Evolutionary conservation across 1,140 invertebrate genomes (phyloP).

Genomic region (Listronotus bonariensis): DNA sequence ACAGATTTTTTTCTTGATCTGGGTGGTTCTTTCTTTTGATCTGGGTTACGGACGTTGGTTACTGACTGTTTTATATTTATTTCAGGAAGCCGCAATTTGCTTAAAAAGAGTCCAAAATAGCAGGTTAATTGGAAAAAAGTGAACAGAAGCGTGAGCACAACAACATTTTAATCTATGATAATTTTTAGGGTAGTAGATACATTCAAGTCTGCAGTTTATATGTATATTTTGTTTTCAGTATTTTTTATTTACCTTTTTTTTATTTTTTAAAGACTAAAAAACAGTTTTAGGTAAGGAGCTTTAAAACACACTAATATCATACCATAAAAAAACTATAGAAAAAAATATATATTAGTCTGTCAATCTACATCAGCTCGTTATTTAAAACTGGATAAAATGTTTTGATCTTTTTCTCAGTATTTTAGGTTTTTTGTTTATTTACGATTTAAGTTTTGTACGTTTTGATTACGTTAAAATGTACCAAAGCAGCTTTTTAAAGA

Average conservation of each 20-base stretch:
- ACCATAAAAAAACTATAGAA: no score
- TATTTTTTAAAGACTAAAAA: background rate
- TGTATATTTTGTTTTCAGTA: conserved; percentile 2
- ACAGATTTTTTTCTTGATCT: no score
- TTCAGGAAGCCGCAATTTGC: conserved; percentile 38
- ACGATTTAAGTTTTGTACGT: conserved; percentile 22
- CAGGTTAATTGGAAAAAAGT: conserved; percentile 63
- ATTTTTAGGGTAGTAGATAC: conserved; percentile 22
- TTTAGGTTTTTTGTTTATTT: conserved; percentile 2
- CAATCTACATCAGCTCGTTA: background rate
- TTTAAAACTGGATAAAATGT: background rate
- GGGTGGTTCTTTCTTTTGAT: no score
- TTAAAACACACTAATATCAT: no score
- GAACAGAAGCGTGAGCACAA: conserved; percentile 64
- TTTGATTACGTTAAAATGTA: conserved; percentile 26
- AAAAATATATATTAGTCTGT: no score
- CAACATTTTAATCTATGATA: conserved; percentile 58
- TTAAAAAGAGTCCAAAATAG: conserved; percentile 44
- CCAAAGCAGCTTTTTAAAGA: conserved; percentile 24
- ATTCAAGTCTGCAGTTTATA: conserved; percentile 13
- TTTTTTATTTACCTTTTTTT: background rate
- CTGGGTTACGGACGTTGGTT: no score
- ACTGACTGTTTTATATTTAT: conserved; percentile 4
- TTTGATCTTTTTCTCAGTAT: background rate
- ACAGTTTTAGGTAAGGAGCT: no score